These are phyloP conservation scores for Ferdinandea cuprea DNA, from an alignment of 2,888 invertebrate species.

Conservation along the genomic window DNA sequence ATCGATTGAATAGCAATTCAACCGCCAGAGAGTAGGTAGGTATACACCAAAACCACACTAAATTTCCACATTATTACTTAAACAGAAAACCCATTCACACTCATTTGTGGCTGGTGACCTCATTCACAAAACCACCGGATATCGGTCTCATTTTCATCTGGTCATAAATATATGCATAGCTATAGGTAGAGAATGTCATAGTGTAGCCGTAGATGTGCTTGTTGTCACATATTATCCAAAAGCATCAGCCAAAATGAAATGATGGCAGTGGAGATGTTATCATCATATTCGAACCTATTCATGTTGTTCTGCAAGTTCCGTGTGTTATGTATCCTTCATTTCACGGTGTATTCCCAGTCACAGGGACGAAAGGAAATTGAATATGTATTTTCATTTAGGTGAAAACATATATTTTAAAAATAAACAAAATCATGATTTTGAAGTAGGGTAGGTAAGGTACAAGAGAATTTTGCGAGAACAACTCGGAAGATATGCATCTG, in stretches of 20 bases:
- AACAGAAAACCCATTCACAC: constrained; percentile 41
- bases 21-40: neutral
- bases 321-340: neutral
- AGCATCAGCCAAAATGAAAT: neutral
- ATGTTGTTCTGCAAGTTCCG: neutral
- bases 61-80: constrained; percentile 31
- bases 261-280: constrained; percentile 2
- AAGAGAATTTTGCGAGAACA: neutral
- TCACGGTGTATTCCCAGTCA: neutral
- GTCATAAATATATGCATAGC: constrained; percentile 8
- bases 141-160: constrained; percentile 27
- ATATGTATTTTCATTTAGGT: constrained; percentile 15
- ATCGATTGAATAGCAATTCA: constrained; percentile 19
- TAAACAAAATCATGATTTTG: neutral
- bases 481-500: neutral
- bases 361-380: constrained; percentile 2
- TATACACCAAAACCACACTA: constrained; percentile 9
- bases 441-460: neutral
- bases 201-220: neutral
- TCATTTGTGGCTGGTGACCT: constrained; percentile 27
- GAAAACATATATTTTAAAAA: neutral
- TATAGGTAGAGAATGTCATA: neutral
- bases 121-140: constrained; percentile 20
- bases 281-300: neutral
- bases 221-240: neutral